Conservation (phyloP, 2,888 invertebrate species). For the Acleris cristana region DNA sequence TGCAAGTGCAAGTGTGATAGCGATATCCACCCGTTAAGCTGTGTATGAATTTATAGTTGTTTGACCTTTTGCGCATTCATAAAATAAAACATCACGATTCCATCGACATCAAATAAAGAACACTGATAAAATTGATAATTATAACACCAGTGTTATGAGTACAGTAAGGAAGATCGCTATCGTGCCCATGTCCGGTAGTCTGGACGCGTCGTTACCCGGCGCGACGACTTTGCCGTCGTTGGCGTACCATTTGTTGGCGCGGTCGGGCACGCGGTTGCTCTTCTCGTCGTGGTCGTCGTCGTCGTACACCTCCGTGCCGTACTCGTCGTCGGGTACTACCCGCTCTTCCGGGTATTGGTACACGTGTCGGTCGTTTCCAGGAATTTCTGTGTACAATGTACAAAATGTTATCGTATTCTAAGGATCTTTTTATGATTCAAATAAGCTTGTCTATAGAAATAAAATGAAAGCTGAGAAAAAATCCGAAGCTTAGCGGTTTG, state of each 20-base stretch:
- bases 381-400: constrained; percentile 68
- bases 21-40: too few species aligned
- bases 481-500: too few species aligned
- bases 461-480: too few species aligned
- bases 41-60: too few species aligned
- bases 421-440: too few species aligned
- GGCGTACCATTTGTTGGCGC: constrained; percentile 80
- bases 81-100: not conserved
- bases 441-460: too few species aligned
- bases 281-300: constrained; percentile 63
- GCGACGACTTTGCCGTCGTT: constrained; percentile 70
- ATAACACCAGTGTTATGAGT: constrained; percentile 34
- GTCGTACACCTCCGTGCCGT: constrained; percentile 72
- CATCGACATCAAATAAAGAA: constrained; percentile 1
- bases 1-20: too few species aligned
- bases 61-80: too few species aligned
- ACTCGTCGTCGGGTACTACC: constrained; percentile 71
- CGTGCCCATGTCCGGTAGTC: constrained; percentile 46
- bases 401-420: constrained; percentile 18
- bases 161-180: constrained; percentile 52
- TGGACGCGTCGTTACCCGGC: constrained; percentile 53
- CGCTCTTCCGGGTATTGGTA: constrained; percentile 74
- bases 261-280: constrained; percentile 76
- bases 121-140: constrained; percentile 25
- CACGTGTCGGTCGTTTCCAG: constrained; percentile 75